Conservation (phyloP, 2,888 invertebrate genomes). For the Clivina fossor region DNA sequence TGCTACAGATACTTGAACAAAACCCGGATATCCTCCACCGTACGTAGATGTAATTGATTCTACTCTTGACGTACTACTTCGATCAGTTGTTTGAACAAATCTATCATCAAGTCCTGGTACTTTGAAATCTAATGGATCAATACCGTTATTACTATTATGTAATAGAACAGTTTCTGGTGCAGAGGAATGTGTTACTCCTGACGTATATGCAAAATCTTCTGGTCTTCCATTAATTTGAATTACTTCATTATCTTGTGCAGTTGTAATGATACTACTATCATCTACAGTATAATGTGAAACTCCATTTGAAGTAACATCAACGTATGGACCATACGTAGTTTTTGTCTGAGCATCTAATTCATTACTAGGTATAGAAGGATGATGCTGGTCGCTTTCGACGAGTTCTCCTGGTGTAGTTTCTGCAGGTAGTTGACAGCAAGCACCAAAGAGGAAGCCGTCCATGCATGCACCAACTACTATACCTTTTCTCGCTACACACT, state of each 20-base stretch:
- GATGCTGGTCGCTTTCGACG: slow-evolving; percentile 41
- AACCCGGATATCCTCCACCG: slow-evolving; percentile 43
- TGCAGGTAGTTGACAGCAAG: slow-evolving; percentile 78
- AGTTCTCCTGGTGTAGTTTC: slow-evolving; percentile 52
- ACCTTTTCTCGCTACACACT: slow-evolving; percentile 77
- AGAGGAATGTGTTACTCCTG: slow-evolving; percentile 50
- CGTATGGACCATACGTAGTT: slow-evolving; percentile 41
- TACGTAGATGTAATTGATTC: slow-evolving; percentile 43
- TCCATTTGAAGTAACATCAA: slow-evolving; percentile 61
- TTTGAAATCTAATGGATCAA: slow-evolving; percentile 48
- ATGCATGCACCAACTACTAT: slow-evolving; percentile 87
- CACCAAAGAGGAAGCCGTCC: slow-evolving; percentile 90
- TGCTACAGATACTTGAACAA: slow-evolving; percentile 49
- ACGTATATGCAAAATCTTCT: slow-evolving; percentile 45
- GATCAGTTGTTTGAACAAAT: slow-evolving; percentile 46
- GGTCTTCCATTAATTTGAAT: slow-evolving; percentile 46
- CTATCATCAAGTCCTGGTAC: slow-evolving; percentile 39
- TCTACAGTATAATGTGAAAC: slow-evolving; percentile 59
- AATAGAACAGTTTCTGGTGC: slow-evolving; percentile 65
- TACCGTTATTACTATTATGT: slow-evolving; percentile 58
- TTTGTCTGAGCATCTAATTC: slow-evolving; percentile 31
- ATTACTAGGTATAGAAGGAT: slow-evolving; percentile 42
- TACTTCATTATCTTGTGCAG: slow-evolving; percentile 49
- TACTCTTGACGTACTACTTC: slow-evolving; percentile 33
- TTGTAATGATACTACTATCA: slow-evolving; percentile 45